Evolutionary conservation across 2,888 invertebrate genomes (phyloP), one percentile per base, ranked within the genome.

Genomic region (Malthinus flaveolus): DNA sequence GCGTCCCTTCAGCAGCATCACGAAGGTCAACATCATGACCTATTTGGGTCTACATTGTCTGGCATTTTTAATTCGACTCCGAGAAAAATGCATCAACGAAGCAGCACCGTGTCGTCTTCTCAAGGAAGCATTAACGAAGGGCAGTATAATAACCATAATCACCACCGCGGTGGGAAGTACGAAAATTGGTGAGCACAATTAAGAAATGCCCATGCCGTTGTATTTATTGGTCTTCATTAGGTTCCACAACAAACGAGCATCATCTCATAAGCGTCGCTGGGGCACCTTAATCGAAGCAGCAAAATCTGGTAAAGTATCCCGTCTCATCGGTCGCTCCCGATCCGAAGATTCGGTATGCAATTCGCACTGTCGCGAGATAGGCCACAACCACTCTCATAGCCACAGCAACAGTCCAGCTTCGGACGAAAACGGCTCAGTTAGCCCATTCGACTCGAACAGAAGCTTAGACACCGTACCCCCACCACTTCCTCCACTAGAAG

Each of bases 261-360:
- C 84, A 31, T 83, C 87, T 7, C 88, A 89, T 78, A 90, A 90
- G 78, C 85, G 89, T 33, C 85, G 89, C 69, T 91, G 90, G 90
- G 90, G 89, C 61, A 92, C 93, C 36, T 82, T 93, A 61, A 93
- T 93, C 74, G 93, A 93, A 75, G 93, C 93, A 44, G 92, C 93
- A 37, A 90, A 90, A 72, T 87, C 88, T 60, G 91, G 91, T 31
- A 85, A 88, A 70, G 90, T 93, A 47, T 88, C 90, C 23, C 84
- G 90, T 63, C 84, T 93, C 70, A 89, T 93, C 65, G 91, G 92
- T 32, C 84, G 90, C 66, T 88, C 88, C 45, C 83, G 88, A 66
- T 93, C 93, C 1, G 93, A 93, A 78, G 93, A 93, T 77, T 93
- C 93, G 7, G 91, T 93, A 49, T 87, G 84, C 69, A 83, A 82